phyloP scores from a whole-genome alignment of 2,888 invertebrate species.

The Drosophila mimetica region DNA sequence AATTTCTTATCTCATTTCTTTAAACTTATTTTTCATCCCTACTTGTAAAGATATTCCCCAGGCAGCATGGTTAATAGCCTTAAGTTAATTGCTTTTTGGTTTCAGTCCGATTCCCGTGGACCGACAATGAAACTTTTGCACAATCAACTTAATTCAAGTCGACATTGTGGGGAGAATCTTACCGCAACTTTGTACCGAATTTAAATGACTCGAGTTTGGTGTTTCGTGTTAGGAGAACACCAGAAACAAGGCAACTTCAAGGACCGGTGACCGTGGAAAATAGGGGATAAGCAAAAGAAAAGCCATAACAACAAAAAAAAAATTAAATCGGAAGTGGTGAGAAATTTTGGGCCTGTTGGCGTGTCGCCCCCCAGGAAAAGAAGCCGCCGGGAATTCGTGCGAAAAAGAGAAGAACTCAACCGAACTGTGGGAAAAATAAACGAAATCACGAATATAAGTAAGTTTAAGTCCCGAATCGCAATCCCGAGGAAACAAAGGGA shows the following conservation, averaged over 20 bases:
- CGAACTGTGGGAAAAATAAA: conserved; percentile 43
- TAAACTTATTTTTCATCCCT: not conserved
- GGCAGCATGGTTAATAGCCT: conserved; percentile 27
- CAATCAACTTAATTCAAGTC: conserved; percentile 38
- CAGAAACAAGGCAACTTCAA: conserved; percentile 19
- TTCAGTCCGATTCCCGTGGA: conserved; percentile 13
- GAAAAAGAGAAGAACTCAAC: conserved; percentile 28
- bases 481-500: conserved; percentile 35
- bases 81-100: conserved; percentile 44
- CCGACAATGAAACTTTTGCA: conserved; percentile 19
- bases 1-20: not conserved
- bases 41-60: not conserved
- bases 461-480: conserved; percentile 25
- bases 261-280: conserved; percentile 18
- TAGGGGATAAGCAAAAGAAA: conserved; percentile 19
- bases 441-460: conserved; percentile 47
- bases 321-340: conserved; percentile 47
- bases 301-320: conserved; percentile 27
- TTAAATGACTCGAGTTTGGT: conserved; percentile 38
- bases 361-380: conserved; percentile 22
- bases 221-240: conserved; percentile 33
- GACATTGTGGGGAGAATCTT: conserved; percentile 20
- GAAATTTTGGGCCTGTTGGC: conserved; percentile 37
- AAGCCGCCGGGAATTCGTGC: conserved; percentile 44
- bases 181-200: conserved; percentile 37